Percentiles rank a stretch among this genome's conserved stretches.
Evolutionary conservation across 2,113 vertebrate species (phyloP).

Genomic region (Odocoileus hemionus): DNA sequence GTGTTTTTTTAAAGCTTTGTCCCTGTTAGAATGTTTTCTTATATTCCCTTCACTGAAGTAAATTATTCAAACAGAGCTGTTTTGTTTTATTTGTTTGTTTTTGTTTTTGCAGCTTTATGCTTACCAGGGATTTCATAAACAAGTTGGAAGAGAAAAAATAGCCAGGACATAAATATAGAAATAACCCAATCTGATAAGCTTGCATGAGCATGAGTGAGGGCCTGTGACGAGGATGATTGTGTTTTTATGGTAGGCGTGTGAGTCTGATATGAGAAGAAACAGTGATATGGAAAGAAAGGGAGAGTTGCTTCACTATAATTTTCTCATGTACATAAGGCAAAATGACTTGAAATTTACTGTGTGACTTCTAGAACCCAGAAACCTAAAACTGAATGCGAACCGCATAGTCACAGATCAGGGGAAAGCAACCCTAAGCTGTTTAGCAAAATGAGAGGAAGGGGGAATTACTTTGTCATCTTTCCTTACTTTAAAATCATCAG

Average conservation of each 20-base stretch:
- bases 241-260: background rate
- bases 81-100: conserved; percentile 64
- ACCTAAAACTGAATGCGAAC: background rate
- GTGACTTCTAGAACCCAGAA: background rate
- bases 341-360: background rate
- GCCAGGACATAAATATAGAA: conserved; percentile 32
- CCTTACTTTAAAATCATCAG: background rate
- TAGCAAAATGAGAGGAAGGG: background rate
- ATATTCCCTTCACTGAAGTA: conserved; percentile 27
- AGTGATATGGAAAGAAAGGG: background rate
- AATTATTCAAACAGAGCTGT: conserved; percentile 59
- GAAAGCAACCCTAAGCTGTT: background rate
- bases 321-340: background rate
- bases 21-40: conserved; percentile 43
- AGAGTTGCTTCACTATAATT: background rate
- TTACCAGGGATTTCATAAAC: conserved; percentile 56
- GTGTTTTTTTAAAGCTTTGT: background rate
- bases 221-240: background rate
- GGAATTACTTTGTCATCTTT: background rate
- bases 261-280: conserved; percentile 5
- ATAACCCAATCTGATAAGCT: conserved; percentile 35
- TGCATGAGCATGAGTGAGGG: background rate
- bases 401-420: background rate
- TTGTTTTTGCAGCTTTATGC: conserved; percentile 59
- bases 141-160: conserved; percentile 55